Evolutionary conservation across 2,113 vertebrate species (phyloP), one percentile per base, ranked within the genome.

Genomic region (Macrotis lagotis): DNA sequence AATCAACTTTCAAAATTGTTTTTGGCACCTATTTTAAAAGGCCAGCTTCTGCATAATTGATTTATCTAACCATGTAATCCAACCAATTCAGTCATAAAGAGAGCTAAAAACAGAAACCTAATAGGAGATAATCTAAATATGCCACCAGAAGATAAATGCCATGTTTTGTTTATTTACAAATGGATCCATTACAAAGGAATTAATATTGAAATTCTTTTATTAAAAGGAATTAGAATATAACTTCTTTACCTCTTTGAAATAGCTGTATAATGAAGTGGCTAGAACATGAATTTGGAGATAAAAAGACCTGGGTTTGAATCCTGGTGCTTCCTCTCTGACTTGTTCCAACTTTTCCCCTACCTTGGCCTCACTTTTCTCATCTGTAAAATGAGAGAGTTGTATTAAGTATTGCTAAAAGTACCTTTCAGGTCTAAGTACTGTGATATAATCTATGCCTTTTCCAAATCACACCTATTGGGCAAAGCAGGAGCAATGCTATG

Each of bases 111-210:
- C 28, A 49, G 89, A 91, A 96, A 90, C 88, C 90, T 55, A 51
- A 88, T 93, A 26, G 59, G 26, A 50, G 88, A 92, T 94, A 93
- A 22, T 51, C 0, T 11, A 88, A 88, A 89, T 48, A 47, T n/a
- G 4, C 1, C 26, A 28, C n/a, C 59, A 66, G 28, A 11, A 66
- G 19, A 83, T 11, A 49, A 94, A 88, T 51, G 51, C 44, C 28
- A 8, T 88, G 95, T 88, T 53, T 53, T 94, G 95, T 95, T 97
- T 94, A 91, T 96, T 97, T 95, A 96, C 83, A 25, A 74, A 94
- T 89, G 50, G 51, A 55, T 90, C n/a, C 91, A 94, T 94, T 53
- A 48, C 26, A 37, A 88, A 19, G 14, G 37, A 74, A 74, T 44
- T 74, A n/a, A 74, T 74, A 74, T 74, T 44, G 66, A 22, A 74